Base-by-base conservation (phyloP, 2,888 invertebrate genomes). In the Noctua fimbriata region DNA sequence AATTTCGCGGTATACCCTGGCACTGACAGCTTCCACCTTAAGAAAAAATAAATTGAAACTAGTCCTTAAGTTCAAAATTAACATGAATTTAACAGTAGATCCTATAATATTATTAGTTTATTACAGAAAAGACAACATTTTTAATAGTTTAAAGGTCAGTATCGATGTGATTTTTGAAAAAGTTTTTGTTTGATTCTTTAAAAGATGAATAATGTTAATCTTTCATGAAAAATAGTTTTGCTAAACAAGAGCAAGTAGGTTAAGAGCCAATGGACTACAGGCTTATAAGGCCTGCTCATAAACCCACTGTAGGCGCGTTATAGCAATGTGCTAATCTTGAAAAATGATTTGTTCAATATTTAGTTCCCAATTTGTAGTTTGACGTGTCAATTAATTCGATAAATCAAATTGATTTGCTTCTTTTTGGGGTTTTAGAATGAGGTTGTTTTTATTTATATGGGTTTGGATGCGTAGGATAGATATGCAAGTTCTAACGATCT, bases 381-480 rank as follows among this genome's bases (percentile, higher is more conserved):
- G n/a, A 79, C 3, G 67, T 79, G 73, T 85, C 70, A 70, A 83
- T 84, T 70, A 66, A 71, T 63, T 76, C 28, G 36, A 74, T 87
- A 74, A 83, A 87, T 79, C 65, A 74, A 70, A 73, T 76, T 65
- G n/a, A 41, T 71, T 18, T 5, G 44, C 5, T 6, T 67, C 12
- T 36, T 74, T 69, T 76, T 66, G 52, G n/a, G 14, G 10, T 65
- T 65, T 4, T 24, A 16, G 7, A 72, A 74, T 44, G 28, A 41
- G 32, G 12, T 78, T 36, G 36, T 44, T 49, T 55, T 21, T 28
- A 18, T 47, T 32, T 41, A 18, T 28, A 28, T 69, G 32, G 72
- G 16, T 24, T 63, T 44, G 0, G 9, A 12, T 47, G 71, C 67
- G 67, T 84, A 72, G 84, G 67, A 12, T 32, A 58, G 2, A n/a